Base-by-base conservation (phyloP, 2,113 vertebrate species). In the Misgurnus anguillicaudatus region DNA sequence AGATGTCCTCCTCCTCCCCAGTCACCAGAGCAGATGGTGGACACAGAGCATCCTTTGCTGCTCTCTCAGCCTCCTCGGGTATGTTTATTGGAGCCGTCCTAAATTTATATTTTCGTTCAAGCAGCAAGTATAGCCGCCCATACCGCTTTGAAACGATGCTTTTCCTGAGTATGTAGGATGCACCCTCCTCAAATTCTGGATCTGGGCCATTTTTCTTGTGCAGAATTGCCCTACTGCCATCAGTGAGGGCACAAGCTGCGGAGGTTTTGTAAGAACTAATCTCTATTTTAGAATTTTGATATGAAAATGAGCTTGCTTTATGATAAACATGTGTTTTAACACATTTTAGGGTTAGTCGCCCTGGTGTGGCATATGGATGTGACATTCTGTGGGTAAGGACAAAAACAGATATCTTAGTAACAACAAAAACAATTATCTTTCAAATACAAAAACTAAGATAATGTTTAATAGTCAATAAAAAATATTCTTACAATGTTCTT, bases 341-440 rank as follows among this genome's bases (percentile, higher is more conserved):
- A 31, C 24, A 31, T 31, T 31, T 31, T 31, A 31, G 24, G 24
- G 24, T 31, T 31, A 31, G 24, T 31, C 24, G 24, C 24, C 24
- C 24, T 31, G 24, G 24, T 31, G 24, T 31, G 24, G 24, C 24
- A 31, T 31, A 31, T 31, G 24, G 24, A 31, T 31, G 24, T 31
- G 24, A 31, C 24, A 31, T 31, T 31, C 1, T 31, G 24, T 31
- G 24, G 24, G 24, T 31, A 31, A 31, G 24, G 24, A 31, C 24
- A 31, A 31, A 31, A 31, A 31, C 24, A 31, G 24, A 31, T 31
- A 31, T 31, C 24, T 31, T 31, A 31, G 24, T 77, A 63, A 67
- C 24, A 63, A 66, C 36, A 68, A 81, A 78, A 73, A 9, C 16
- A 53, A 70, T 41, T 78, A 87, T n/a, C n/a, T n/a, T n/a, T n/a